Evolutionary conservation across 2,113 vertebrate species (phyloP), one percentile per base, ranked within the genome.

Genomic region (Alethe diademata): DNA sequence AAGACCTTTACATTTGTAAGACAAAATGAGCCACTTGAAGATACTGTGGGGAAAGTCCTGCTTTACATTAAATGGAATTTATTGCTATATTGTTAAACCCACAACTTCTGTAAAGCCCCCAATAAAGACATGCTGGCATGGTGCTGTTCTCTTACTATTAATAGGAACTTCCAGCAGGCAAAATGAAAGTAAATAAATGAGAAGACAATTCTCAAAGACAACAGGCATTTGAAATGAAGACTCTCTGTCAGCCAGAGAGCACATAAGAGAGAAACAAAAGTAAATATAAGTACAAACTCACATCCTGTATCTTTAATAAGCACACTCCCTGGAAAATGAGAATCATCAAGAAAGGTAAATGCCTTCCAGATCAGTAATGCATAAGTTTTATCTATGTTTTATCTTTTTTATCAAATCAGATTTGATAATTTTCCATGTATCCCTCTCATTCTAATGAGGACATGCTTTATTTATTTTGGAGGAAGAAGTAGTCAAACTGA

Each of bases 51-150:
- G n/a, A 47, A 86, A 74, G 84, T 43, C 81, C 78, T 80, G 66
- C 82, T 93, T 93, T 90, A 53, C 71, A 95, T 78, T 64, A 91
- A 94, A 89, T 43, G 14, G 85, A 86, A 43, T 88, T 86, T 70
- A 69, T 65, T 90, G 45, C 60, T 62, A 3, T 36, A 31, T 60
- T 95, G 88, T 74, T 85, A 81, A 94, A 88, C 78, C 83, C 86
- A 88, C 95, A 69, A 57, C 48, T 89, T 70, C 64, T 81, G 33
- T 80, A 91, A 90, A 90, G 83, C 28, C 83, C 88, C 64, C 1
- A 9, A 53, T 70, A 92, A 91, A 90, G 58, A 53, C n/a, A 35
- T 6, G 22, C 31, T 82, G 84, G 57, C 58, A 86, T 48, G 58
- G 33, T 26, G 29, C 18, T 28, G 82, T 53, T 58, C 85, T 40